Base-by-base conservation (phyloP, 1,140 invertebrate species). In the Mactra quadrangularis region DNA sequence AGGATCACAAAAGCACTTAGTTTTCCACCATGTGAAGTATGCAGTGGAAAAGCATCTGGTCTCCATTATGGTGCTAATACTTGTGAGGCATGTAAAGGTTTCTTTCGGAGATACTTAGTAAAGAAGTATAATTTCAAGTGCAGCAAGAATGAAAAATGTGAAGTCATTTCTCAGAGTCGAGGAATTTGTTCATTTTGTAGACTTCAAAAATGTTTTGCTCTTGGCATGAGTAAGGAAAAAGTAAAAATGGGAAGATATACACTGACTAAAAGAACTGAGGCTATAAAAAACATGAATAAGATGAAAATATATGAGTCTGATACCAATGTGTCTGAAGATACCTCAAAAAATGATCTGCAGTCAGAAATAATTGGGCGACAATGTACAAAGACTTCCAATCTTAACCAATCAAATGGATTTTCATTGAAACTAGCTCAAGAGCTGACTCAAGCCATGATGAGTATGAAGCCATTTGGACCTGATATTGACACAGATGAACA, bases 41-140 rank as follows among this genome's bases (percentile, higher is more conserved):
- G 94, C 86, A 90, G 91, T 17, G 94, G 93, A 55, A 92, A 91
- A 50, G 91, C 93, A 9, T 90, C 91, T 15, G 94, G 94, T 9
- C 89, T 92, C 27, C 94, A 94, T 86, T 94, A 94, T 86, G 94
- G 94, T 22, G 93, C 91, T 9, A 91, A 91, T 31, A 93, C 92
- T 0, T 94, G 93, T 83, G 94, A 94, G 70, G 94, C 93, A n/a
- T 94, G 94, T 84, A 94, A 94, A 88, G 91, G 89, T n/a, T 92
- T 92, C 76, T 92, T 91, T 72, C 60, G 90, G 57, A 75, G 91
- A 41, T 89, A 89, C 84, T 75, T 92, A 31, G 79, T 85, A 13
- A 85, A 86, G 33, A 87, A 88, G 27, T 41, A 7, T 6, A 72
- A 87, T 9, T 91, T 91, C 53, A 83, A 87, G 22, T 91, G 90